Conservation (phyloP, 2,113 vertebrate species). For the Probosciger aterrimus region DNA sequence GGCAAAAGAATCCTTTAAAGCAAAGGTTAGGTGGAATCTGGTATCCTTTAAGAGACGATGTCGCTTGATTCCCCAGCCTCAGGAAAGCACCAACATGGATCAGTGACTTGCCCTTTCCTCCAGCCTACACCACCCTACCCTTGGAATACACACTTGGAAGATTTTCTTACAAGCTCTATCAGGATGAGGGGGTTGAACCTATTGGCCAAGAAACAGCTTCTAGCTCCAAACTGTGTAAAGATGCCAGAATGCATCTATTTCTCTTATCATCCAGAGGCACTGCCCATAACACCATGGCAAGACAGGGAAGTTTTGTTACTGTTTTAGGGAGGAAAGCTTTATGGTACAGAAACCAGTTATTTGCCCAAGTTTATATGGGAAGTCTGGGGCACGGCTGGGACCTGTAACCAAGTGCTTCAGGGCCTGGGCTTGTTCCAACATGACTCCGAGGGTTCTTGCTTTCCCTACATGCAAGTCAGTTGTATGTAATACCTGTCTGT, state of each 20-base stretch:
- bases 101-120: not conserved
- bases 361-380: not conserved
- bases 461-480: not conserved
- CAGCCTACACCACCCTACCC: not conserved
- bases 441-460: not conserved
- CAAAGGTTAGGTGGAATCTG: not conserved
- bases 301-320: not conserved
- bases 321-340: not conserved
- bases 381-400: not conserved
- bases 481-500: not conserved
- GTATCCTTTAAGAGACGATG: not conserved
- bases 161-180: not conserved
- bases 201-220: not conserved
- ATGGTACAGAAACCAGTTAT: not conserved
- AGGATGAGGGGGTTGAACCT: not conserved
- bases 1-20: not conserved
- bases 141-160: not conserved
- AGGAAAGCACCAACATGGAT: not conserved
- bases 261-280: not conserved
- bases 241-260: not conserved
- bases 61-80: not conserved
- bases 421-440: not conserved
- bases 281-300: not conserved
- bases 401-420: rapidly evolving
- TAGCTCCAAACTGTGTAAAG: not conserved